Percentiles rank a stretch among this genome's conserved stretches.
Evolutionary conservation across 2,888 invertebrate species (phyloP).

Genomic region (Maniola hyperantus): DNA sequence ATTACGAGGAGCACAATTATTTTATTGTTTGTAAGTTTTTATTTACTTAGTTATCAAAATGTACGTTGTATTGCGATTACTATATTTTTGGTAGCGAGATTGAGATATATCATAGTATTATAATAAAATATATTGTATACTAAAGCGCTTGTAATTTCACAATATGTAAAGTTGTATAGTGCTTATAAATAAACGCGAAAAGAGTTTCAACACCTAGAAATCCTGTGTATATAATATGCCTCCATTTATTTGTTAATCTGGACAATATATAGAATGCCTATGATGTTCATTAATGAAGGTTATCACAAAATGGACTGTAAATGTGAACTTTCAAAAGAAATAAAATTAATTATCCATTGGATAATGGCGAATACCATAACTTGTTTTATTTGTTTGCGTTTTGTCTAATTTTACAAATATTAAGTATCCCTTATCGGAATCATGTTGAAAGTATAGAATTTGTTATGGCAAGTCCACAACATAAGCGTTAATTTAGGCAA

Average conservation of each 20-base stretch:
- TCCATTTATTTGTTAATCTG: slow-evolving; percentile 68
- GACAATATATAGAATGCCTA: slow-evolving; percentile 75
- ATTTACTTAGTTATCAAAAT: slow-evolving; percentile 25
- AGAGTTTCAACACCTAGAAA: slow-evolving; percentile 53
- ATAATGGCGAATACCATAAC: slow-evolving; percentile 72
- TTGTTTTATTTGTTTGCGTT: slow-evolving; percentile 63
- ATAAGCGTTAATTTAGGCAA: background rate
- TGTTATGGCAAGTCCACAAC: background rate
- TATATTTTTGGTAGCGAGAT: slow-evolving; percentile 46
- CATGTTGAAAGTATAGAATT: background rate
- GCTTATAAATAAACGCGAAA: slow-evolving; percentile 69
- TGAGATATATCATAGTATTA: slow-evolving; percentile 47
- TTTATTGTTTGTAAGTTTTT: slow-evolving; percentile 28
- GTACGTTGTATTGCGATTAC: slow-evolving; percentile 43
- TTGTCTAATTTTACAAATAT: background rate
- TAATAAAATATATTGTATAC: slow-evolving; percentile 43
- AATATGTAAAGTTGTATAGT: slow-evolving; percentile 76
- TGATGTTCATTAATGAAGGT: slow-evolving; percentile 75
- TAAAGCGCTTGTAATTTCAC: slow-evolving; percentile 63
- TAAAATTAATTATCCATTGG: slow-evolving; percentile 74
- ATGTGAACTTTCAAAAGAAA: slow-evolving; percentile 72
- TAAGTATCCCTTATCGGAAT: background rate
- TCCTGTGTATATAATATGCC: slow-evolving; percentile 73
- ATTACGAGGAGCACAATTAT: slow-evolving; percentile 23
- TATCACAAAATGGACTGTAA: slow-evolving; percentile 53